Base-by-base conservation (phyloP, 2,888 invertebrate genomes). In the Acrobeloides nanus region DNA sequence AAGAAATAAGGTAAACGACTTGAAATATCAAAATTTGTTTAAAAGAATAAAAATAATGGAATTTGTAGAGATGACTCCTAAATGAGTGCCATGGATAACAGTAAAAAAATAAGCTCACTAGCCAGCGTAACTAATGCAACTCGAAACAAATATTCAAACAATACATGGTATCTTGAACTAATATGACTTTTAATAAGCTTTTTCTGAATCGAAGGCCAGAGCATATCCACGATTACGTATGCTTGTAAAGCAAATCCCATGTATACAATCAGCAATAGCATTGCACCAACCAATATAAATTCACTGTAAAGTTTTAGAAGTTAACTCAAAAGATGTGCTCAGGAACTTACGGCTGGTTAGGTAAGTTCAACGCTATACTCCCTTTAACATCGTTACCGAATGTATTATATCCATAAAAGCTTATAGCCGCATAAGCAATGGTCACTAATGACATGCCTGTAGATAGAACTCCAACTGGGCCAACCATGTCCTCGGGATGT, bases 351-450 rank as follows among this genome's bases (percentile, higher is more conserved):
- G 60, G 39, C 42, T 53, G 53, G 23, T 64, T 40, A 0, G 87
- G 87, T 57, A 90, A 77, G 75, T 89, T 85, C 6, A 90, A 78
- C 0, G 89, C 90, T 53, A 90, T 85, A 75, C 87, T 88, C 50
- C 87, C 89, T 62, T 80, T 57, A 1, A 86, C 84, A 44, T 77
- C 73, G n/a, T 86, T 83, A 0, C 89, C 89, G 74, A 86, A 89
- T 72, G 86, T 85, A 35, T 89, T 78, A 75, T 89, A 90, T 1
- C 90, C 90, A 75, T 87, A 89, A 77, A 89, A 89, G 17, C 89
- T 89, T 27, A 87, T 84, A 46, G 84, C 84, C 0, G 85, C 84
- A 72, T 89, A 90, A 8, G 89, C 76, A 26, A 82, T 81, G 0
- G 85, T 84, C 7, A 89, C 88, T 46, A 87, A 82, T 0, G 84